These are phyloP conservation scores for Drosophila basisetae DNA, from an alignment of 2,888 invertebrate species.

Conservation along the genomic window DNA sequence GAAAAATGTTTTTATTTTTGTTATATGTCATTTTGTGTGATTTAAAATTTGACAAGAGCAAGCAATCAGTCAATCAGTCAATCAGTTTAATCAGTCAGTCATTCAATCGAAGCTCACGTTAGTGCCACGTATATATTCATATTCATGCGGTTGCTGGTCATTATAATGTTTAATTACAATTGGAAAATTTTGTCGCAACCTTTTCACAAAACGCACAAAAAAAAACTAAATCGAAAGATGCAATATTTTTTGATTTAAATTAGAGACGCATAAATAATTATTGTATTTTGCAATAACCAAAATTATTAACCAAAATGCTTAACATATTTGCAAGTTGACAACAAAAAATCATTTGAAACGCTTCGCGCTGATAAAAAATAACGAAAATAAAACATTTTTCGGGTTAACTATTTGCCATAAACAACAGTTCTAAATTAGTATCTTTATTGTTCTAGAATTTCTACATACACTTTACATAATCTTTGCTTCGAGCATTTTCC, in stretches of 20 bases:
- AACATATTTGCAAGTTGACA: conserved; percentile 41
- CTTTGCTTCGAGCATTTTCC: conserved; percentile 51
- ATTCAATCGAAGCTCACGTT: conserved; percentile 56
- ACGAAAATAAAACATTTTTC: conserved; percentile 85
- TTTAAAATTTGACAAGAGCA: conserved; percentile 49
- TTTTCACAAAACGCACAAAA: conserved; percentile 69
- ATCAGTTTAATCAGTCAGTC: conserved; percentile 52
- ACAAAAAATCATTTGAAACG: conserved; percentile 19
- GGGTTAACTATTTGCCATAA: conserved; percentile 72
- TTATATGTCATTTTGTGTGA: conserved; percentile 67
- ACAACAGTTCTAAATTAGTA: conserved; percentile 30
- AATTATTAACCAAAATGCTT: conserved; percentile 78
- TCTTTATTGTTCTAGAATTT: conserved; percentile 47
- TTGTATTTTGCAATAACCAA: conserved; percentile 85
- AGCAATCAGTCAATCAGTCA: conserved; percentile 50
- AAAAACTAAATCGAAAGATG: conserved; percentile 19
- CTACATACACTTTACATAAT: conserved; percentile 40
- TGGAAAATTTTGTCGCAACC: conserved; percentile 49
- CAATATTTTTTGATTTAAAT: conserved; percentile 21
- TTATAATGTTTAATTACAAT: conserved; percentile 54
- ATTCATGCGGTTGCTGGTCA: conserved; percentile 78
- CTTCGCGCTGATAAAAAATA: conserved; percentile 48
- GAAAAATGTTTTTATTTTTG: conserved; percentile 85
- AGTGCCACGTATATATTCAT: conserved; percentile 60
- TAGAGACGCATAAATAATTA: conserved; percentile 60